Percentiles rank a stretch among this genome's conserved stretches.
Conservation (phyloP, 2,888 invertebrate genomes). For the Agonum fuliginosum region DNA sequence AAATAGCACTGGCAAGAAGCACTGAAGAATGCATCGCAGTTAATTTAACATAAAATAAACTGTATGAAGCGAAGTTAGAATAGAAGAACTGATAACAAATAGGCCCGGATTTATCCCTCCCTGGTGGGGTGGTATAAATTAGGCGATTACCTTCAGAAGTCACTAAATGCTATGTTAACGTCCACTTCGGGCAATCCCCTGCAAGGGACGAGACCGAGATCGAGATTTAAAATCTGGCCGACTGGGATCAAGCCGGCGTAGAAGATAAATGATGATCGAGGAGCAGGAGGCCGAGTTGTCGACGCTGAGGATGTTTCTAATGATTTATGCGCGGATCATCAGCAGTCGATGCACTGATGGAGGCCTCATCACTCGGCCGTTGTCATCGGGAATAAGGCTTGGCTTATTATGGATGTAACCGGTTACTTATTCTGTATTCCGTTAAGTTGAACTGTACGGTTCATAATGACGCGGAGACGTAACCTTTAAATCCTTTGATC, state of each 20-base stretch:
- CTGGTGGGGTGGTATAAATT: conserved; percentile 28
- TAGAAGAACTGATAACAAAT: neutral
- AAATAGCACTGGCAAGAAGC: too few relatives aligned
- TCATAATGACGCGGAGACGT: too few relatives aligned
- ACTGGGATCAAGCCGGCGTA: neutral
- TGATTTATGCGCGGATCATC: conserved; percentile 58
- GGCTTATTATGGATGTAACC: too few relatives aligned
- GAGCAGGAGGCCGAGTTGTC: conserved; percentile 20
- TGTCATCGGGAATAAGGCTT: conserved; percentile 33
- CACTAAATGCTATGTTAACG: conserved; percentile 24
- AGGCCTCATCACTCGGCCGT: conserved; percentile 44
- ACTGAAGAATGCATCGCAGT: neutral
- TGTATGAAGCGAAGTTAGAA: neutral
- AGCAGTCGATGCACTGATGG: conserved; percentile 51
- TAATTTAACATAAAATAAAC: neutral
- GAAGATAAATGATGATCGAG: conserved; percentile 41
- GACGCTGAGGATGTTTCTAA: conserved; percentile 25
- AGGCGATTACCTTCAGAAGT: conserved; percentile 25
- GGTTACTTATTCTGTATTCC: too few relatives aligned
- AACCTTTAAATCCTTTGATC: too few relatives aligned
- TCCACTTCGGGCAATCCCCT: neutral
- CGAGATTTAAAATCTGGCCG: conserved; percentile 40
- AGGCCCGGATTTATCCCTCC: neutral
- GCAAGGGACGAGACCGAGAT: neutral
- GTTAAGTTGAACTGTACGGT: too few relatives aligned